Evolutionary conservation across 1,140 invertebrate genomes (phyloP), one percentile per base, ranked within the genome.

Genomic region (Zaprionus nigranus): DNA sequence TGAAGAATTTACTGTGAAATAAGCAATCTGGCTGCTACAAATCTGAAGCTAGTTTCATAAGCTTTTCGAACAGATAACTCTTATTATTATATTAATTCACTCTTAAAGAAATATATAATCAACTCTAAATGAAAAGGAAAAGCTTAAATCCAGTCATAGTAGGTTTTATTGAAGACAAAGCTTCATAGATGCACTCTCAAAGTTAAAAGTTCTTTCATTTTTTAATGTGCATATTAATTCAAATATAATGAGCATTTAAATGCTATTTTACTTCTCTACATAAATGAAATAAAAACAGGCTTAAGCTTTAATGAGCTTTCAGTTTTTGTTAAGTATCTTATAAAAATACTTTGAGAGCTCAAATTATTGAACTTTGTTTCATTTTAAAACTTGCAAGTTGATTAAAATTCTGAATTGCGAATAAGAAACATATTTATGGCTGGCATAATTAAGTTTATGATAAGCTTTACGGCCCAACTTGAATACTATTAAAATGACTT

Each of bases 231-330:
- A 3, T 38, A 5, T 6, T 6, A 28, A 26, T 26, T 26, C 24
- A 26, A 28, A 28, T 30, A 3, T 30, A 30, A 30, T 30, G 30
- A 3, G 9, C 9, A 9, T 30, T 3, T 34, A 34, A 11, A 34
- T 34, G 30, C 3, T 3, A 34, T 0, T 34, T 34, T 11, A 11
- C 30, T 34, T 9, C 9, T 34, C 2, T 34, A 34, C 30, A 7
- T 1, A 30, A 34, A 34, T 34, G 28, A 30, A 7, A 30, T 20
- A 51, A 22, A 24, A 51, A 24, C 46, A 12, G 22, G 24, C 12
- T 51, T 6, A 1, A 26, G 53, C 53, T 56, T 56, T 56, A 56
- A 56, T 56, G 53, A 56, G 53, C 26, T 56, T 56, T 56, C 4
- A 22, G 15, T 17, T 56, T 30, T 17, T 20, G 17, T 22, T 17